Evolutionary conservation across 2,797 vertebrate species (phyloP).

Genomic region (Phrynocephalus guinanensis): DNA sequence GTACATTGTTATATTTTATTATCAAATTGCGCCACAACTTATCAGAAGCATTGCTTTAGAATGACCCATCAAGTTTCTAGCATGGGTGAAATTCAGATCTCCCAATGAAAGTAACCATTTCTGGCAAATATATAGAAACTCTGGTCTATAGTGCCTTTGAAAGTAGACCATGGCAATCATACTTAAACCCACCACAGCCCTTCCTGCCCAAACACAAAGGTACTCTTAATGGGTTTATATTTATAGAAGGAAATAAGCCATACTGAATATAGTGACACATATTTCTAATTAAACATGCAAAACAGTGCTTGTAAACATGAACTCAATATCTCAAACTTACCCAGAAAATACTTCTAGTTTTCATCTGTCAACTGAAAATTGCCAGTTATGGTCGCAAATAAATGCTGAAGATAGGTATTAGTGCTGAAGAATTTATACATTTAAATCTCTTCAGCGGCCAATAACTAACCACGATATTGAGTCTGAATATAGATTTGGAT

Average conservation of each 20-base stretch:
- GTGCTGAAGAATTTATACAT: background rate
- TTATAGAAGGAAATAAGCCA: background rate
- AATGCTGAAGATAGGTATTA: background rate
- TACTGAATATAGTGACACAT: background rate
- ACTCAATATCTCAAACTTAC: background rate
- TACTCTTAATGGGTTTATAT: background rate
- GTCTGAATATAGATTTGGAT: background rate
- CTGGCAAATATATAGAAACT: background rate
- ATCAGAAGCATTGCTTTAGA: background rate
- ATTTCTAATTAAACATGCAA: background rate
- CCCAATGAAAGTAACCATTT: background rate
- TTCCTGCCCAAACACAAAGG: background rate
- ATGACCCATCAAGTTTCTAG: background rate
- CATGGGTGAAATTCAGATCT: background rate
- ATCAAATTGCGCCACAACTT: background rate
- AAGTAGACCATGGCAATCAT: background rate
- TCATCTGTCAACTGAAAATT: background rate
- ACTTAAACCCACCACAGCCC: background rate
- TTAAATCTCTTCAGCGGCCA: background rate
- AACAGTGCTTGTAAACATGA: background rate
- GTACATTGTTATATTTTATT: background rate
- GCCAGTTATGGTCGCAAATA: background rate
- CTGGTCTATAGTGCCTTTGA: background rate
- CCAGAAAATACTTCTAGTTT: background rate
- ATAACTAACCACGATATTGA: background rate